Percentiles rank a stretch among this genome's conserved stretches.
These are phyloP conservation scores for Halocynthia roretzi DNA, from an alignment of 23 tunicate genomes.

Conservation along the genomic window DNA sequence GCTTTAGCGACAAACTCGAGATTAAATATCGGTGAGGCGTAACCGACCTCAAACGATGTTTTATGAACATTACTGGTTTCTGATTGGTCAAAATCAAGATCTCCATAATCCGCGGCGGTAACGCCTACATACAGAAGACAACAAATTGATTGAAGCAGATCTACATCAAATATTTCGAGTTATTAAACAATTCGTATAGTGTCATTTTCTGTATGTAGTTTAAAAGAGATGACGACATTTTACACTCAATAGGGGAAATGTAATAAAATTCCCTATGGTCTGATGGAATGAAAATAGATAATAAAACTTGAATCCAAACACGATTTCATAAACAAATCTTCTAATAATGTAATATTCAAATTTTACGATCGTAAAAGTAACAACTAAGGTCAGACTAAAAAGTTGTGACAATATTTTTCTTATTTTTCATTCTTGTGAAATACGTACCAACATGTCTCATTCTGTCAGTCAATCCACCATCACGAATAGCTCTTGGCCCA, in stretches of 20 bases:
- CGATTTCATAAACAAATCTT: neutral
- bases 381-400: too few species aligned
- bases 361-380: neutral
- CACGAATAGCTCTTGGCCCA: conserved; percentile 59
- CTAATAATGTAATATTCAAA: conserved; percentile 13
- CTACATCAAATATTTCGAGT: too few species aligned
- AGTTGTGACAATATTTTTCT: too few species aligned
- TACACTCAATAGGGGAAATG: too few species aligned
- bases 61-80: conserved; percentile 2
- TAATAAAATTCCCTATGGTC: too few species aligned
- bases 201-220: too few species aligned
- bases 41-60: neutral
- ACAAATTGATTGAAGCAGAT: too few species aligned
- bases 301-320: too few species aligned
- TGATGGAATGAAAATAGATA: too few species aligned
- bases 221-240: too few species aligned
- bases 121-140: conserved; percentile 13
- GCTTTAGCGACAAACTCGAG: conserved; percentile 2
- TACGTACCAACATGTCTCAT: neutral
- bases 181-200: too few species aligned
- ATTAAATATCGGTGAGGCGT: conserved; percentile 19
- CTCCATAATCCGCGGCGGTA: conserved; percentile 29
- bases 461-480: conserved; percentile 41
- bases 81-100: conserved; percentile 1
- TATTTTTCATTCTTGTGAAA: too few species aligned